Percentiles rank a stretch among this genome's conserved stretches.
Conservation (phyloP, 2,797 vertebrate species). For the Brachyrhaphis roseni region DNA sequence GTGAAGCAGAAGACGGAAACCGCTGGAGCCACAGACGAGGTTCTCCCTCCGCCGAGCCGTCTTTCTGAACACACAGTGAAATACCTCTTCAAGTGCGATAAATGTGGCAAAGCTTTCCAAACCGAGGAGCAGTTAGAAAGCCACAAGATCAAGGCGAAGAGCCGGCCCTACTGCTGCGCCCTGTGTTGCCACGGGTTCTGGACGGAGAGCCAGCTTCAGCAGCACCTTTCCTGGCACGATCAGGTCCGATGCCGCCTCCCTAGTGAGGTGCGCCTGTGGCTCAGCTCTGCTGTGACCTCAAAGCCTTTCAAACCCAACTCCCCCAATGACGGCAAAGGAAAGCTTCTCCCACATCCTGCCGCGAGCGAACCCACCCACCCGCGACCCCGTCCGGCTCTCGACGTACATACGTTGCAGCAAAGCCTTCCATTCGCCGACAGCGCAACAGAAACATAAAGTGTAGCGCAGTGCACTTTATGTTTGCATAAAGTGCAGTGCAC, state of each 20-base stretch:
- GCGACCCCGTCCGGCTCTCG: conserved; percentile 26
- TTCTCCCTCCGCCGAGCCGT: conserved; percentile 17
- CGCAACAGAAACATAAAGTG: conserved; percentile 70
- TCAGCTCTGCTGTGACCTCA: conserved; percentile 65
- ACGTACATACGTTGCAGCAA: conserved; percentile 77
- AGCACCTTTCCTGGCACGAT: conserved; percentile 84
- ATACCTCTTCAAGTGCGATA: conserved; percentile 82
- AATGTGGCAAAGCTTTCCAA: conserved; percentile 84
- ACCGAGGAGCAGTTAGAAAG: conserved; percentile 71
- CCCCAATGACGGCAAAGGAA: conserved; percentile 22
- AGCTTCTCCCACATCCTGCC: conserved; percentile 12
- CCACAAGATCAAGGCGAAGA: conserved; percentile 75
- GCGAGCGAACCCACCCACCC: conserved; percentile 1
- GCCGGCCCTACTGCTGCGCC: conserved; percentile 77
- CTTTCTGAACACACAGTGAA: conserved; percentile 59
- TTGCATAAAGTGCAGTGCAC: no score
- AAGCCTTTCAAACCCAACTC: conserved; percentile 43
- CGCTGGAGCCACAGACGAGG: conserved; percentile 39
- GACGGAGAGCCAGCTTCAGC: conserved; percentile 82
- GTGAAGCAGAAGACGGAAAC: conserved; percentile 31
- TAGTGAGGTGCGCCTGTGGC: conserved; percentile 79
- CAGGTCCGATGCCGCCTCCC: conserved; percentile 82
- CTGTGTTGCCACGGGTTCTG: conserved; percentile 84
- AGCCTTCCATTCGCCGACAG: conserved; percentile 72
- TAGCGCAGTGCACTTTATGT: no score